Evolutionary conservation across 2,113 vertebrate genomes (phyloP).

Genomic region (Glareola pratincola): DNA sequence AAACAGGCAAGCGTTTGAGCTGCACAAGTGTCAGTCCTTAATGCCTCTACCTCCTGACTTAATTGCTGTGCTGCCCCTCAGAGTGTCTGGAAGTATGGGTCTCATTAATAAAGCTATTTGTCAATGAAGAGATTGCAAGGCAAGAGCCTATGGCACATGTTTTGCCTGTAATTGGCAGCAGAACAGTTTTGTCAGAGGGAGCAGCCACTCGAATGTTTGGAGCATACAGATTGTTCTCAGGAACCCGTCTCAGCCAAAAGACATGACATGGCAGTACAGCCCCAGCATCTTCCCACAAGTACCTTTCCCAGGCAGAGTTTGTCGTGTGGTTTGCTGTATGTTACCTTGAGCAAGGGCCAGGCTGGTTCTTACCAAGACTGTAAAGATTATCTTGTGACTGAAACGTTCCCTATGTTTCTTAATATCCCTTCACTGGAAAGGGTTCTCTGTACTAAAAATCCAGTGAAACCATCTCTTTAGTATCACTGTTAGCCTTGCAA

Average conservation of each 20-base stretch:
- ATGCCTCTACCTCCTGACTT: neutral
- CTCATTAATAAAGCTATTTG: neutral
- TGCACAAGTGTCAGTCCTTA: neutral
- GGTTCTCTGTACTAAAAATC: neutral
- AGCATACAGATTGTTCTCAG: constrained; percentile 5
- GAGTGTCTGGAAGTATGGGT: neutral
- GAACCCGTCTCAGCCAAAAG: neutral
- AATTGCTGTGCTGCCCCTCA: neutral
- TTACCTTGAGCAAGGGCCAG: neutral
- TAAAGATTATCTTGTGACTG: neutral
- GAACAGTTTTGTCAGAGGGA: neutral
- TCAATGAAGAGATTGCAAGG: neutral
- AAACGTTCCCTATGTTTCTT: neutral
- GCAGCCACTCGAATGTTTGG: neutral
- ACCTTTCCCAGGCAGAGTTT: neutral
- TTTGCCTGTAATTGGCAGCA: neutral
- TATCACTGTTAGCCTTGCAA: constrained; percentile 1
- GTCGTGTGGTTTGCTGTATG: neutral
- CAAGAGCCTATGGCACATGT: neutral
- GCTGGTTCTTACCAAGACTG: neutral
- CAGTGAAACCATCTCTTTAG: neutral
- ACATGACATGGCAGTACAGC: neutral
- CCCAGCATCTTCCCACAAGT: neutral
- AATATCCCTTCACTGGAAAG: neutral
- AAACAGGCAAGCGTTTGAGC: neutral